A percentile compares a stretch with the other conserved stretches of the same genome.
phyloP scores from a whole-genome alignment of 2,888 invertebrate species.

The Globia sparganii region DNA sequence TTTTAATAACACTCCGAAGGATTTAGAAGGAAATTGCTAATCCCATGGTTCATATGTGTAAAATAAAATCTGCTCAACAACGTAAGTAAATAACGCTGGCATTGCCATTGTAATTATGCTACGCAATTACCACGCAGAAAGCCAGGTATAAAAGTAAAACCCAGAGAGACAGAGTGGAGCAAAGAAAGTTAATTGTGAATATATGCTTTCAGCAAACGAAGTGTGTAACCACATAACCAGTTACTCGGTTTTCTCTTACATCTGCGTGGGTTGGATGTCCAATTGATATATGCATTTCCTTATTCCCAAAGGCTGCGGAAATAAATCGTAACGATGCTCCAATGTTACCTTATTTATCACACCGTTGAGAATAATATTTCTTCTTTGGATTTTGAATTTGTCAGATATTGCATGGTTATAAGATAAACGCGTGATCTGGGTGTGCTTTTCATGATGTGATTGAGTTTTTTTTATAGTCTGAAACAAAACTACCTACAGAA shows the following conservation, averaged over 20 bases:
- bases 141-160: not conserved
- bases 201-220: conserved; percentile 6
- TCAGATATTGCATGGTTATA: conserved; percentile 8
- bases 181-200: not conserved
- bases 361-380: conserved; percentile 39
- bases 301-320: conserved; percentile 44
- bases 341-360: conserved; percentile 49
- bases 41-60: not conserved
- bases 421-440: not conserved
- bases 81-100: not conserved
- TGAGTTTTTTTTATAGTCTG: not conserved
- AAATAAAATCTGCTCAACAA: not conserved
- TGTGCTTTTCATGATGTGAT: not conserved
- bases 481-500: not conserved
- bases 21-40: not conserved
- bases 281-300: conserved; percentile 45
- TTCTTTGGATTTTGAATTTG: conserved; percentile 30
- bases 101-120: not conserved
- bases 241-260: conserved; percentile 25
- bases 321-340: conserved; percentile 48
- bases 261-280: conserved; percentile 27
- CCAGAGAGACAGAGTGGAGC: not conserved
- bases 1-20: not conserved
- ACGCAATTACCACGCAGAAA: not conserved
- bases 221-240: conserved; percentile 1